phyloP scores from a whole-genome alignment of 2,888 invertebrate species.

The Craniophora ligustri region DNA sequence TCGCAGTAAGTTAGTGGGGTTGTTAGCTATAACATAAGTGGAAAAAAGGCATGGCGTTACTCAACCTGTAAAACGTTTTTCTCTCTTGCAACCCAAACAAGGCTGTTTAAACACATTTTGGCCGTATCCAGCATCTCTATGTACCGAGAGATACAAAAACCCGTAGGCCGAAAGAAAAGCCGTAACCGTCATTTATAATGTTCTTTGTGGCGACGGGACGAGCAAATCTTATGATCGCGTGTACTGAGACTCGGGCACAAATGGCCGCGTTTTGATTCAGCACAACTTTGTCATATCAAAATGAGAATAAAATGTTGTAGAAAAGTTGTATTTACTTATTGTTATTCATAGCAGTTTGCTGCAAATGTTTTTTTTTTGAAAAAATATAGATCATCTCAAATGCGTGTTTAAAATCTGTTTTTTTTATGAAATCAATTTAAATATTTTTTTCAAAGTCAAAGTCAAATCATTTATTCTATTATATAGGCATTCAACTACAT shows the following conservation, averaged over 20 bases:
- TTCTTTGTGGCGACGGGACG: constrained; percentile 17
- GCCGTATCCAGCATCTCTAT: constrained; percentile 13
- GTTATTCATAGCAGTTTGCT: neutral
- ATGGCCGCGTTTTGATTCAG: neutral
- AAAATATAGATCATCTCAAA: neutral
- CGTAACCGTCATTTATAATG: constrained; percentile 22
- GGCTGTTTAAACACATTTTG: no score
- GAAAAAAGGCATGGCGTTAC: no score
- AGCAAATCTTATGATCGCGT: constrained; percentile 31
- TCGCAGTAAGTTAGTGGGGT: no score
- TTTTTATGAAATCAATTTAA: no score
- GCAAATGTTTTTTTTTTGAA: neutral
- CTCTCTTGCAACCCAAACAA: no score
- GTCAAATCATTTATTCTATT: no score
- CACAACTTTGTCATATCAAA: neutral
- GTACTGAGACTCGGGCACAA: neutral
- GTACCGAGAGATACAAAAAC: neutral
- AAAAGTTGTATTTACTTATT: neutral
- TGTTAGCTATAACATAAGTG: no score
- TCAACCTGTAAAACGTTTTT: no score
- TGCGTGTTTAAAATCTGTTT: no score
- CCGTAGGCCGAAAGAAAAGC: constrained; percentile 10
- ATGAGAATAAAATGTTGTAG: neutral
- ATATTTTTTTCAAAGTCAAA: no score
- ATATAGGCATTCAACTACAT: no score